Conservation (phyloP, 2,113 vertebrate species). For the Hemichromis elongatus region DNA sequence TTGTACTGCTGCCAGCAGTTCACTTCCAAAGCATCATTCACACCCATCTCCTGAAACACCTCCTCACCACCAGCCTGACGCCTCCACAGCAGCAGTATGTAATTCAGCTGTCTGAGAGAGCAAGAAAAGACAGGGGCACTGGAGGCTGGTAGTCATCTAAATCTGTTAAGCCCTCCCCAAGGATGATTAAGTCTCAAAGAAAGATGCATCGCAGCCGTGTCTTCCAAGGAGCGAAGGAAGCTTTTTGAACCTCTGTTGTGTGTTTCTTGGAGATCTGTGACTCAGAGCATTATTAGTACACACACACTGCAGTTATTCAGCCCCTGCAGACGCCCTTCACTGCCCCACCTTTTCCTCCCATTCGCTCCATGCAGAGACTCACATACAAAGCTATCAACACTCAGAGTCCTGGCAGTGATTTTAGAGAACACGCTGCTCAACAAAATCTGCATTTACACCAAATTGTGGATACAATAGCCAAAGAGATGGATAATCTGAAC, state of each 20-base stretch:
- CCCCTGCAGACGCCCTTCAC: neutral
- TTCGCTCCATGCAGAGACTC: neutral
- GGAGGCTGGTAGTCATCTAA: neutral
- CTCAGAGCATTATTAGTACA: conserved; percentile 48
- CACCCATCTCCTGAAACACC: conserved; percentile 33
- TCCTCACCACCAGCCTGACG: conserved; percentile 8
- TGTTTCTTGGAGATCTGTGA: conserved; percentile 49
- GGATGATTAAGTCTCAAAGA: neutral
- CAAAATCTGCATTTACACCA: neutral
- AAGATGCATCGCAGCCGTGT: neutral
- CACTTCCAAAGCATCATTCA: conserved; percentile 21
- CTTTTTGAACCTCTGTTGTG: neutral
- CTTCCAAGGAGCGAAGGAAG: neutral
- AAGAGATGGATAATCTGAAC: conserved; percentile 8
- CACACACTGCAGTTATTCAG: conserved; percentile 30
- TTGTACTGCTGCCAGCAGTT: neutral
- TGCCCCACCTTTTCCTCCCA: conserved; percentile 30
- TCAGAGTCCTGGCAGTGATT: neutral
- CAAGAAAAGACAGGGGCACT: neutral
- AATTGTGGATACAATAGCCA: neutral
- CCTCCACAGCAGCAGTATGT: conserved; percentile 11
- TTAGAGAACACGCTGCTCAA: neutral
- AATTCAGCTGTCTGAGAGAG: neutral
- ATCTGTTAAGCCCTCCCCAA: neutral
- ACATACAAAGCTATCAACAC: neutral